These are phyloP conservation scores for Saxidomus purpurata DNA, from an alignment of 1,140 invertebrate species.

Conservation along the genomic window DNA sequence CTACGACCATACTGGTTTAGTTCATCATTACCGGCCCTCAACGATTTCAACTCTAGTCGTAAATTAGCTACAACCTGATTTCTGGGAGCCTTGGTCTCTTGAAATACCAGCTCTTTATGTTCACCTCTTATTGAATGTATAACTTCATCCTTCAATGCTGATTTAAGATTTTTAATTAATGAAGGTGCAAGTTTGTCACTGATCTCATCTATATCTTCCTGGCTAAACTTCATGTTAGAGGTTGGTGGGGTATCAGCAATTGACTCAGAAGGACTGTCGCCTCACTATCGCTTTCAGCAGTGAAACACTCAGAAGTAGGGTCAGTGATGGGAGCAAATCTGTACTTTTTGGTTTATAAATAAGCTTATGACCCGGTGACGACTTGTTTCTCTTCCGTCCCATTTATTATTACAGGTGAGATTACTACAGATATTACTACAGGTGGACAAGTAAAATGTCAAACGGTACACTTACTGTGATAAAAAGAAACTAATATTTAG, in stretches of 20 bases:
- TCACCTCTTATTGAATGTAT: too few species aligned
- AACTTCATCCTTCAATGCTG: too few species aligned
- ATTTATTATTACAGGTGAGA: too few species aligned
- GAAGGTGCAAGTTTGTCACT: neutral
- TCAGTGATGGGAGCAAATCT: neutral
- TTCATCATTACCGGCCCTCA: neutral
- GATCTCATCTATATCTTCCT: neutral
- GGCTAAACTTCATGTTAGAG: neutral
- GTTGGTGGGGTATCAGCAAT: neutral
- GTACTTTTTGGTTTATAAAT: neutral
- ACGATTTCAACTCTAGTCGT: neutral
- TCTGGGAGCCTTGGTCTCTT: neutral
- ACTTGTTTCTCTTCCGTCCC: neutral
- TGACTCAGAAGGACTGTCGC: neutral
- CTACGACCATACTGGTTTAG: neutral
- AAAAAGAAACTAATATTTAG: too few species aligned
- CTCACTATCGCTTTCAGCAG: neutral
- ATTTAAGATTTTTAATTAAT: neutral
- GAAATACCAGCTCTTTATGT: neutral
- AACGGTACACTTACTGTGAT: too few species aligned
- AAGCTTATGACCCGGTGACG: neutral
- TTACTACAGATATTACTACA: too few species aligned
- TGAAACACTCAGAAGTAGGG: neutral
- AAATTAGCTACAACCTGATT: neutral
- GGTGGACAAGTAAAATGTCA: too few species aligned